Conservation (phyloP, 2,113 vertebrate species). For the Gavia stellata region DNA sequence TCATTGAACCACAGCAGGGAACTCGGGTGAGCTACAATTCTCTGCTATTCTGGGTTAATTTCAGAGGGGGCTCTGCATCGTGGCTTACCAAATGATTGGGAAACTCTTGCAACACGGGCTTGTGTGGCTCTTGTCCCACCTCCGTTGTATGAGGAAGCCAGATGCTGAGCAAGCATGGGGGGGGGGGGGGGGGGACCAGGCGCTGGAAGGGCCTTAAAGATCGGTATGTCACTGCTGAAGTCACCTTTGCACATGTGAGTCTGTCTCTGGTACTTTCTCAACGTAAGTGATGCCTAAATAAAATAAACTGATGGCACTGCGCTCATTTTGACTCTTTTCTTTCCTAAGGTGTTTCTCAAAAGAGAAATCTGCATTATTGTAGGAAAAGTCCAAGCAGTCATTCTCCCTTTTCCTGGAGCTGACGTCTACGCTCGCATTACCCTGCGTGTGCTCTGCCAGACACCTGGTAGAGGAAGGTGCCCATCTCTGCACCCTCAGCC, state of each 20-base stretch:
- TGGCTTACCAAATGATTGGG: neutral
- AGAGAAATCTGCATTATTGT: neutral
- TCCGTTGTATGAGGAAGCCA: neutral
- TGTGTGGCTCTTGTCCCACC: neutral
- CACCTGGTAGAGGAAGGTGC: rapidly evolving
- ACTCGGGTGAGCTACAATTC: neutral
- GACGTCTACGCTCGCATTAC: rapidly evolving
- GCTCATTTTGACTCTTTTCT: neutral
- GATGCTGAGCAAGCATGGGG: neutral
- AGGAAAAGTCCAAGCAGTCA: neutral
- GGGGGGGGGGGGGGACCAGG: rapidly evolving
- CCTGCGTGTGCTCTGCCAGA: rapidly evolving
- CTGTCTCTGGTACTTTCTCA: neutral
- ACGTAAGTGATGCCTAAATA: rapidly evolving
- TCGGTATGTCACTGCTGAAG: neutral
- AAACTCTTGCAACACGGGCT: neutral
- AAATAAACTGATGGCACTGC: neutral
- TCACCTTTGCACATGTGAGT: neutral
- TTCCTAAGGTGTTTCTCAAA: neutral
- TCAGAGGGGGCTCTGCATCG: neutral
- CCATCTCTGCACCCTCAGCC: rapidly evolving
- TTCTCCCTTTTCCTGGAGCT: neutral
- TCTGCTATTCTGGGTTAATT: neutral
- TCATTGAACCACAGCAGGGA: neutral
- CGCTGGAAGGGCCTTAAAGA: too few species aligned